Evolutionary conservation across 2,113 vertebrate genomes (phyloP), one percentile per base, ranked within the genome.

Genomic region (Anoplopoma fimbria): DNA sequence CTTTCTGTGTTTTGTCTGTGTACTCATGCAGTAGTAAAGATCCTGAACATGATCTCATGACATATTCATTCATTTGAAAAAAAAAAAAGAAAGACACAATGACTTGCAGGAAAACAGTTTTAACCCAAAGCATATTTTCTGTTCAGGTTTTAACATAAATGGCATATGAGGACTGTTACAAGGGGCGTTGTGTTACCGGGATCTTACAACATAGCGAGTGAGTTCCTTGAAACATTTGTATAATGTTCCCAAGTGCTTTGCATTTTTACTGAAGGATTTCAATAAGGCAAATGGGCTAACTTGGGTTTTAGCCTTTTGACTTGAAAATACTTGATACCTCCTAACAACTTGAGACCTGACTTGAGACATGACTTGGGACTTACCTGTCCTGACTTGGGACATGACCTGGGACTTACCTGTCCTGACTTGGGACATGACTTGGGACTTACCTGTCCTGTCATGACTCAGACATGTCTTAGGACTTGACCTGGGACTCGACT

Each of bases 251-350:
- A 13, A 15, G 47, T 19, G 58, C 21, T 82, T 82, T 90, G 79
- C 83, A 89, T 89, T 27, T 53, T 15, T n/a, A 14, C 23, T 45
- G 27, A 65, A 67, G 10, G 21, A 88, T 89, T 84, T 89, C 79
- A 84, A 62, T 51, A 40, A 85, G 77, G 53, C 45, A 33, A 29
- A 58, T 57, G 25, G 4, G 13, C 53, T 27, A 23, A 51, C 6
- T 49, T 40, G 13, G 40, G 40, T 42, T 42, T 42, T 12, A 42
- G 12, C 40, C 40, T 42, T 42, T 23, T 51, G 19, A 49, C 19
- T 49, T 49, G 17, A 7, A 49, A 23, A 6, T 51, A 49, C 17
- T 21, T 51, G 7, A 51, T 45, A 51, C 7, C 49, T 23, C 21
- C 49, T 0, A 21, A 6, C 47, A 49, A 42, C 10, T 14, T 42